A percentile compares a stretch with the other conserved stretches of the same genome.
Conservation (phyloP, 2,113 vertebrate genomes). For the Cebus imitator region DNA sequence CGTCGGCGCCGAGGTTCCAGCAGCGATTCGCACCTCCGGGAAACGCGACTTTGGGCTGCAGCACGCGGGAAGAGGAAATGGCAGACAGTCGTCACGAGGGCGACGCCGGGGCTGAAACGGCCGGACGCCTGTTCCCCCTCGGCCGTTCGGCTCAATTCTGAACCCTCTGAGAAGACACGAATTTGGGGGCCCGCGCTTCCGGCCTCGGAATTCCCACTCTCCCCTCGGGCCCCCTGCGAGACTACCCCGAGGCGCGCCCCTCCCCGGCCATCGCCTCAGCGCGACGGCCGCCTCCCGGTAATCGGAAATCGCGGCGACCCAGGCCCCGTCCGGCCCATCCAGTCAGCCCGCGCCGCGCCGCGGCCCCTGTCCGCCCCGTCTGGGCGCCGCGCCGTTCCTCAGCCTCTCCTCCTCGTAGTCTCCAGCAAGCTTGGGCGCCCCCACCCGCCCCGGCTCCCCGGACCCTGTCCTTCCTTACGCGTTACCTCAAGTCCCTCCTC, state of each 20-base stretch:
- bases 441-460: background rate
- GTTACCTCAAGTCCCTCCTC: conserved; percentile 46
- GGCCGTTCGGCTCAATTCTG: background rate
- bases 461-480: background rate
- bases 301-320: too few species aligned
- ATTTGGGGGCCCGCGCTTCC: background rate
- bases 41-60: conserved; percentile 78
- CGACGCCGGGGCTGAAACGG: rapidly evolving
- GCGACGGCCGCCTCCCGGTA: too few species aligned
- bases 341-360: background rate
- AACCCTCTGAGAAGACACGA: background rate
- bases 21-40: conserved; percentile 70
- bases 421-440: background rate
- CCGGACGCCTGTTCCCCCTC: rapidly evolving
- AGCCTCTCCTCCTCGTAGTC: background rate
- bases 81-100: background rate
- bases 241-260: background rate
- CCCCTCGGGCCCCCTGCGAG: background rate
- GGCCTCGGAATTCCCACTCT: background rate
- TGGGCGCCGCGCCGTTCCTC: background rate
- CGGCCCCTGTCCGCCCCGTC: background rate
- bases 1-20: conserved; percentile 74
- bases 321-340: too few species aligned
- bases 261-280: too few species aligned
- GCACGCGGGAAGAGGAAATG: background rate